Evolutionary conservation across 2,113 vertebrate species (phyloP).

Genomic region (Dicaeum eximium): DNA sequence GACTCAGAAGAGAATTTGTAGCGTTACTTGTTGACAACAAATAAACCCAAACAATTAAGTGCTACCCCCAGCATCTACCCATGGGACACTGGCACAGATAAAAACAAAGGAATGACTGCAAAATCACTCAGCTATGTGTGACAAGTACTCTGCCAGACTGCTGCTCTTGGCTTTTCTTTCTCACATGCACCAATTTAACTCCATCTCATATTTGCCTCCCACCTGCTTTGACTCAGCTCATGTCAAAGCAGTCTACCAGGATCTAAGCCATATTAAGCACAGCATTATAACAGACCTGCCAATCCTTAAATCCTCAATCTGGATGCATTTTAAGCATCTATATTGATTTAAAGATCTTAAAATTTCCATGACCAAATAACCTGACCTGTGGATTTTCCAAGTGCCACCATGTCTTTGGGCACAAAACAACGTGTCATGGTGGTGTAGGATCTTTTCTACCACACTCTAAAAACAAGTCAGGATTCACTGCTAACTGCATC

Average conservation of each 20-base stretch:
- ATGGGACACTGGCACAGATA: neutral
- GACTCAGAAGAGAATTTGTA: neutral
- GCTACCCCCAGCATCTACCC: neutral
- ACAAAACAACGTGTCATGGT: neutral
- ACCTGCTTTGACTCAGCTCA: neutral
- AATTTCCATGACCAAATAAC: neutral
- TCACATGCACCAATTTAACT: neutral
- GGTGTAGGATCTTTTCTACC: neutral
- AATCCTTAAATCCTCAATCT: neutral
- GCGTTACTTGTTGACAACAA: neutral
- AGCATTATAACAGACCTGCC: neutral
- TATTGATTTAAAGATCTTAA: neutral
- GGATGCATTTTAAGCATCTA: neutral
- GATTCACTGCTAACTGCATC: neutral
- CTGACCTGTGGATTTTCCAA: neutral
- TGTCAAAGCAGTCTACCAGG: neutral
- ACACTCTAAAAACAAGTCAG: neutral
- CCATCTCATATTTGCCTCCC: neutral
- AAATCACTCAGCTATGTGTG: neutral
- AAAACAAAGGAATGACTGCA: neutral
- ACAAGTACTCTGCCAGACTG: neutral
- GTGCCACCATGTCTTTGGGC: neutral
- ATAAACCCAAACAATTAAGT: conserved; percentile 14
- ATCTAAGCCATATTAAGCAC: neutral
- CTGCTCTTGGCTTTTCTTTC: neutral